These are phyloP conservation scores for Anisognathus igniventris DNA, from an alignment of 2,797 vertebrate species.

Conservation along the genomic window DNA sequence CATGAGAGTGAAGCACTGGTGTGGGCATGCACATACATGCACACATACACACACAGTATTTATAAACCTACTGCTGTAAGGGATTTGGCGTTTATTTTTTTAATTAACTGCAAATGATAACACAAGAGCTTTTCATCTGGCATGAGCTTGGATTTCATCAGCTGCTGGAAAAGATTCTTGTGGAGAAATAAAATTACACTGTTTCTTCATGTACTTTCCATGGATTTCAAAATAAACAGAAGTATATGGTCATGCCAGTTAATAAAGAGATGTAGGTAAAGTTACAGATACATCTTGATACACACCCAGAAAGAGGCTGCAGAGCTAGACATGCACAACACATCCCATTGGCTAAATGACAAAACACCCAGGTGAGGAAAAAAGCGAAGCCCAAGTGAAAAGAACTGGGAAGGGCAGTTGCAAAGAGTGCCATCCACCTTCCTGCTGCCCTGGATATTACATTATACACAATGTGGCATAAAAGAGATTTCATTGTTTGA, in stretches of 20 bases:
- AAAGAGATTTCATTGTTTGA: neutral
- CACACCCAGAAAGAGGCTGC: neutral
- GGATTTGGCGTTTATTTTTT: slow-evolving; percentile 64
- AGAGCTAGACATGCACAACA: neutral
- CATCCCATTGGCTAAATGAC: neutral
- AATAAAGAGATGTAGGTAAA: slow-evolving; percentile 28
- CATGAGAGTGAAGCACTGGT: neutral
- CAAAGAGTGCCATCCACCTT: neutral
- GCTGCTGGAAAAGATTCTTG: slow-evolving; percentile 54
- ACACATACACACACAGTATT: neutral
- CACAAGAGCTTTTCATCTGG: slow-evolving; percentile 51
- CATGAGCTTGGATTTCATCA: slow-evolving; percentile 36
- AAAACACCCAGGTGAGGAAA: neutral
- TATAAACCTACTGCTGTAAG: slow-evolving; percentile 31
- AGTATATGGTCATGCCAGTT: neutral
- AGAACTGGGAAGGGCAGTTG: neutral
- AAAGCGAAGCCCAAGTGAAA: neutral
- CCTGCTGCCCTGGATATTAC: neutral
- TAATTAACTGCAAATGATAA: slow-evolving; percentile 74
- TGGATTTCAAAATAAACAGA: slow-evolving; percentile 69
- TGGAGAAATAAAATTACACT: slow-evolving; percentile 52
- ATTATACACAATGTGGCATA: neutral
- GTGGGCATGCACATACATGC: neutral
- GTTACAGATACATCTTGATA: neutral
- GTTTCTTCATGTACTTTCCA: neutral